Evolutionary conservation across 2,888 invertebrate species (phyloP).

Genomic region (Congeria kusceri): DNA sequence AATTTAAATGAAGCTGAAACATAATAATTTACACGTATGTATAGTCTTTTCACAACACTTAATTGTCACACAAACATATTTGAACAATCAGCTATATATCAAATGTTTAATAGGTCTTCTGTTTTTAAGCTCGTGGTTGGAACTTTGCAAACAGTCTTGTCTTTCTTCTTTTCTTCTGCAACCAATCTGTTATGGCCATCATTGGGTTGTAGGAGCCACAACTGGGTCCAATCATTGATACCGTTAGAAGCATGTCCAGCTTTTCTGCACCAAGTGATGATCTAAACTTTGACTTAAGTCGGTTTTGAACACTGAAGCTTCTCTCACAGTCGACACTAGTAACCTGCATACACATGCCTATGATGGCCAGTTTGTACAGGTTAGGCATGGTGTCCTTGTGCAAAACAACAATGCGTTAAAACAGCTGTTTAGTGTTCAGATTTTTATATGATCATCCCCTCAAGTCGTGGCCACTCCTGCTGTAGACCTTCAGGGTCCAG

Average conservation of each 20-base stretch:
- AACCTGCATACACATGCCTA: constrained; percentile 40
- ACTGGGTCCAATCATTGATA: constrained; percentile 17
- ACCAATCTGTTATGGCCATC: constrained; percentile 16
- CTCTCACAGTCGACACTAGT: constrained; percentile 54
- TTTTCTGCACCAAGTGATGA: constrained; percentile 21
- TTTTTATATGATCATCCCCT: background rate
- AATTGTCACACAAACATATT: too few relatives aligned
- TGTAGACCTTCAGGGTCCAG: too few relatives aligned
- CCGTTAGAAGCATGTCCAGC: constrained; percentile 12
- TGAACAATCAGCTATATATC: too few relatives aligned
- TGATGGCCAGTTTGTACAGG: constrained; percentile 15
- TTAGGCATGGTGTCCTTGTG: constrained; percentile 23
- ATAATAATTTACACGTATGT: too few relatives aligned
- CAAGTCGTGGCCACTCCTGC: background rate
- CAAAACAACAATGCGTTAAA: constrained; percentile 20
- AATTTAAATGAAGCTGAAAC: too few relatives aligned
- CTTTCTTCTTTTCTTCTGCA: constrained; percentile 25
- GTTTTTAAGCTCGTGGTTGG: constrained; percentile 18
- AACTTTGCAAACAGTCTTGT: background rate
- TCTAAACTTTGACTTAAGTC: constrained; percentile 37
- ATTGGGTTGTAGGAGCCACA: background rate
- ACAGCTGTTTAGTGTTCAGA: constrained; percentile 4
- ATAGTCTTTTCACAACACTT: too few relatives aligned
- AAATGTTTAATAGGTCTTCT: too few relatives aligned
- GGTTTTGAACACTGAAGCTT: constrained; percentile 46